Percentiles rank a stretch among this genome's conserved stretches.
phyloP scores from a whole-genome alignment of 2,888 invertebrate genomes.

The Melanargia galathea region DNA sequence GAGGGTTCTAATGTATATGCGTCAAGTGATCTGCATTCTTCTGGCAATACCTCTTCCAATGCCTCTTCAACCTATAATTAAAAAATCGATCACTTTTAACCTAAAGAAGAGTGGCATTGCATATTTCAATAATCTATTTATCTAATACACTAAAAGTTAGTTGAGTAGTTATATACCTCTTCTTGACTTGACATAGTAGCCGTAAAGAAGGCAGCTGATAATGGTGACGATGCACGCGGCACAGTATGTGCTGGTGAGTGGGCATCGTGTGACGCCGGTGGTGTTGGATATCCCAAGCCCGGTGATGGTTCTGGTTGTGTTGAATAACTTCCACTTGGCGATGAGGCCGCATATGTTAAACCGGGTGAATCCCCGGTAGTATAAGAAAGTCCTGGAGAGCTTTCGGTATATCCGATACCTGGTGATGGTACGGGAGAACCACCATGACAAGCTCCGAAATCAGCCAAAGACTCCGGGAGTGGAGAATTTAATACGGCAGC shows the following conservation, averaged over 20 bases:
- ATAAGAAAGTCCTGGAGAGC: constrained; percentile 87
- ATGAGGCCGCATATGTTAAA: constrained; percentile 66
- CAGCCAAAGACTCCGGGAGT: constrained; percentile 89
- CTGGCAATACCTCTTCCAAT: constrained; percentile 91
- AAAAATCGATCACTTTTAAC: constrained; percentile 9
- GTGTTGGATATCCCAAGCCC: constrained; percentile 91
- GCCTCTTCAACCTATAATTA: constrained; percentile 87
- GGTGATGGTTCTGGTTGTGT: constrained; percentile 83
- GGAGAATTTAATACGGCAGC: constrained; percentile 90
- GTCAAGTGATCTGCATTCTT: constrained; percentile 85
- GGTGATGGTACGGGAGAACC: constrained; percentile 80
- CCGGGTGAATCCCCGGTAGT: constrained; percentile 84
- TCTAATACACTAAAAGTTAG: constrained; percentile 20
- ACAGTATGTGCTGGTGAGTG: constrained; percentile 84
- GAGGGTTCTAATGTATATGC: constrained; percentile 85
- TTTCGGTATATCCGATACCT: constrained; percentile 69
- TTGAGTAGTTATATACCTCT: constrained; percentile 69
- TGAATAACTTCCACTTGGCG: constrained; percentile 70
- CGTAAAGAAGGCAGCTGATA: constrained; percentile 92
- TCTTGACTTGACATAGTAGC: constrained; percentile 93
- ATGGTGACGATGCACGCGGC: constrained; percentile 89
- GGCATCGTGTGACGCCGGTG: constrained; percentile 93
- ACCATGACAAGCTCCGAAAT: constrained; percentile 91
- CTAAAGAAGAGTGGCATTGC: not conserved
- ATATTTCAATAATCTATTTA: not conserved